A percentile compares a stretch with the other conserved stretches of the same genome.
Conservation (phyloP, 2,797 vertebrate genomes). For the Chiloscyllium punctatum region DNA sequence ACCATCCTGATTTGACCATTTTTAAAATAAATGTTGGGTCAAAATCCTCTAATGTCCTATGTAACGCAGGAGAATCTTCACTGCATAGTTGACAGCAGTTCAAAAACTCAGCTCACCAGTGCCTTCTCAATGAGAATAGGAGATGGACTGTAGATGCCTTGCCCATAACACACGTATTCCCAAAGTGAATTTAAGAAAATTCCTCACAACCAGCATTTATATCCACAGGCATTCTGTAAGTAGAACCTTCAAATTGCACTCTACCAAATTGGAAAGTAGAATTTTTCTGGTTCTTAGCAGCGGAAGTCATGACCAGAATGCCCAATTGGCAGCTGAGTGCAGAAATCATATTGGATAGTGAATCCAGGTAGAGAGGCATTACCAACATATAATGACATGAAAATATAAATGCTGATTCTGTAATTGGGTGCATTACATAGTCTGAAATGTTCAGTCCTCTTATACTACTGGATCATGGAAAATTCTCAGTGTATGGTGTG, state of each 20-base stretch:
- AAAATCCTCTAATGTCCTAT: not conserved
- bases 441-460: not conserved
- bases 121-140: not conserved
- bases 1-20: not conserved
- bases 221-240: not conserved
- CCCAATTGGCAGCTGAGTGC: not conserved
- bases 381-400: not conserved
- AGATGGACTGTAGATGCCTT: not conserved
- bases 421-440: not conserved
- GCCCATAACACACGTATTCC: not conserved
- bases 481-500: not conserved
- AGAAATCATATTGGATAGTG: conserved; percentile 43
- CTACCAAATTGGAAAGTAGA: conserved; percentile 35
- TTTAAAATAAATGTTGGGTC: not conserved
- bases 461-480: not conserved
- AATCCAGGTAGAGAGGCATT: conserved; percentile 40
- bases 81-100: not conserved
- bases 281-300: conserved; percentile 39
- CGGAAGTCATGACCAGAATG: not conserved
- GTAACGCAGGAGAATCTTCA: not conserved
- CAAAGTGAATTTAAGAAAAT: not conserved
- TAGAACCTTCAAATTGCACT: not conserved
- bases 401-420: not conserved
- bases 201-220: not conserved
- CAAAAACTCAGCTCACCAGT: not conserved